Percentiles rank a stretch among this genome's conserved stretches.
phyloP scores from a whole-genome alignment of 1,140 invertebrate genomes.

The Drosophila repletoides region DNA sequence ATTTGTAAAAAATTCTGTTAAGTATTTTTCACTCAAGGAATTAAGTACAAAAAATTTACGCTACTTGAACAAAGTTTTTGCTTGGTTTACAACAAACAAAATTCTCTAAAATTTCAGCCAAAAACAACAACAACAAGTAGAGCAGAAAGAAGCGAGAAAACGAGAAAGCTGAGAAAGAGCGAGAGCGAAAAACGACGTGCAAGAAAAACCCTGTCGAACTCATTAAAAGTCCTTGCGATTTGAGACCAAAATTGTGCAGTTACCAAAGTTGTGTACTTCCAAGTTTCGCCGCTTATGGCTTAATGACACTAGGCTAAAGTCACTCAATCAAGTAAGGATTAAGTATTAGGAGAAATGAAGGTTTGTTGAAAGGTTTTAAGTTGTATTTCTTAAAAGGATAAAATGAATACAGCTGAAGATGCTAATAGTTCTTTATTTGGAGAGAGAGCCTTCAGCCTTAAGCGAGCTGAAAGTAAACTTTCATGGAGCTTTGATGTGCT shows the following conservation, averaged over 20 bases:
- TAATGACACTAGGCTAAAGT: slow-evolving; percentile 19
- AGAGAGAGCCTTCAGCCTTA: no score
- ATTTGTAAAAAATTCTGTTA: neutral
- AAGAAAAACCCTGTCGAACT: slow-evolving; percentile 22
- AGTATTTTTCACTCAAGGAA: slow-evolving; percentile 15
- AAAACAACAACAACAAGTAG: slow-evolving; percentile 27
- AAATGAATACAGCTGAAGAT: no score
- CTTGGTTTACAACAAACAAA: slow-evolving; percentile 29
- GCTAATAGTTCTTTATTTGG: no score
- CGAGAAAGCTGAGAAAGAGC: neutral
- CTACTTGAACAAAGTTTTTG: slow-evolving; percentile 44
- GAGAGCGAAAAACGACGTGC: slow-evolving; percentile 9
- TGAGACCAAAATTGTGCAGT: slow-evolving; percentile 18
- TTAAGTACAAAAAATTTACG: slow-evolving; percentile 36
- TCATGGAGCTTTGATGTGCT: neutral
- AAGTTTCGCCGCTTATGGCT: neutral
- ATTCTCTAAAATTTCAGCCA: slow-evolving; percentile 14
- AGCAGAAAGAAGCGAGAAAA: slow-evolving; percentile 24
- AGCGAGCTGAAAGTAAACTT: neutral
- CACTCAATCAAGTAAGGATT: neutral
- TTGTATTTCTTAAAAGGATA: no score
- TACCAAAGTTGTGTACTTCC: slow-evolving; percentile 15
- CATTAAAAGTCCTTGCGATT: slow-evolving; percentile 39
- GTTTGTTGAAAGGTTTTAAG: no score
- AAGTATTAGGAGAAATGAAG: no score